Evolutionary conservation across 2,113 vertebrate genomes (phyloP).

Genomic region (Microcebus murinus): DNA sequence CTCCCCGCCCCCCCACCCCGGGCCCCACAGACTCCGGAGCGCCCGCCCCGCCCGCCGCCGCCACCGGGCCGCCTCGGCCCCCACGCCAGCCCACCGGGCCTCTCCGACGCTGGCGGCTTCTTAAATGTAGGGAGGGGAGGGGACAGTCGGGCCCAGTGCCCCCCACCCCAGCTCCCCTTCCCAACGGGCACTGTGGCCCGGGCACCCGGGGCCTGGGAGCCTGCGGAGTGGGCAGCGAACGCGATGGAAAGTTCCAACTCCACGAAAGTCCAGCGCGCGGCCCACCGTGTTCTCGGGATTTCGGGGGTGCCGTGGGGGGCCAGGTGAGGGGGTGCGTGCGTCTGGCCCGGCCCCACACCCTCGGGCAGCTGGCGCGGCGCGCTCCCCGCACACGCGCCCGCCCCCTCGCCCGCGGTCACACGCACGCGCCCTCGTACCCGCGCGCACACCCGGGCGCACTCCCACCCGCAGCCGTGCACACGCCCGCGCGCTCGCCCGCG

Average conservation of each 20-base stretch:
- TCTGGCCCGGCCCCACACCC: not conserved
- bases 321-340: slow-evolving; percentile 18
- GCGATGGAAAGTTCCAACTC: slow-evolving; percentile 56
- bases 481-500: not conserved
- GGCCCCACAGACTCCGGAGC: not conserved
- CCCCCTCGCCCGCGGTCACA: not conserved
- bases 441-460: slow-evolving; percentile 12
- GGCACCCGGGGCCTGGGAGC: not conserved
- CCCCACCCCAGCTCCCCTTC: not conserved
- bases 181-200: not conserved
- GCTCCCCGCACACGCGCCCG: not conserved
- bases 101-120: not conserved
- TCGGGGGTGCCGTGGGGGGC: not conserved
- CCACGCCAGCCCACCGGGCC: slow-evolving; percentile 53
- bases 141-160: not conserved
- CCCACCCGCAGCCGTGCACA: not conserved
- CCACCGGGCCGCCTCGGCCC: slow-evolving; percentile 29
- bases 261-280: slow-evolving; percentile 38
- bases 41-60: slow-evolving; percentile 53
- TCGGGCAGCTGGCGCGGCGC: not conserved
- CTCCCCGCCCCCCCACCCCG: slow-evolving; percentile 46
- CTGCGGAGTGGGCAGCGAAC: not conserved
- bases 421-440: slow-evolving; percentile 39
- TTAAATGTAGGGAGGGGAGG: slow-evolving; percentile 46
- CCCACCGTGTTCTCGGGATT: not conserved